Conservation (phyloP, 2,797 vertebrate species). For the Muscicapa comitata region DNA sequence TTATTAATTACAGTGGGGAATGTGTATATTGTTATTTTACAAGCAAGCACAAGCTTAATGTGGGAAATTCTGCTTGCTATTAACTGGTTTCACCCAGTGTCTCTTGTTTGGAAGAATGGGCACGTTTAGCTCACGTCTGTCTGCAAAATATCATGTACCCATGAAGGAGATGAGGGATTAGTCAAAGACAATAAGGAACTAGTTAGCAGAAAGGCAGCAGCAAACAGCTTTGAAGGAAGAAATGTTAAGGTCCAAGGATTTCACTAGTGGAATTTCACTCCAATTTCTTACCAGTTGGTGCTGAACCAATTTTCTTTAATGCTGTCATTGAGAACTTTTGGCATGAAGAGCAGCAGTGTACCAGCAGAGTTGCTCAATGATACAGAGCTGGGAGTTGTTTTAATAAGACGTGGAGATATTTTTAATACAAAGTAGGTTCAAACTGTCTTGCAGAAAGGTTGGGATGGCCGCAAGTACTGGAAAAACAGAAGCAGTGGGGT, state of each 20-base stretch:
- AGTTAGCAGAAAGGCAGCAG: slow-evolving; percentile 30
- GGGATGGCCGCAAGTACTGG: not conserved
- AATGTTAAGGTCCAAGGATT: slow-evolving; percentile 40
- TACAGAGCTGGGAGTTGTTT: not conserved
- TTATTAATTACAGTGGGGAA: slow-evolving; percentile 23
- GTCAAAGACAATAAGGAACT: slow-evolving; percentile 54
- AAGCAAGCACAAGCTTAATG: slow-evolving; percentile 22
- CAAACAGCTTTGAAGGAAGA: slow-evolving; percentile 41
- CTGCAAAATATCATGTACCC: slow-evolving; percentile 56
- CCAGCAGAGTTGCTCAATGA: not conserved
- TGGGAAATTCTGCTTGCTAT: not conserved
- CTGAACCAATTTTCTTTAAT: slow-evolving; percentile 23
- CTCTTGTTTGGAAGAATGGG: slow-evolving; percentile 20
- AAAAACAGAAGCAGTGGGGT: not conserved
- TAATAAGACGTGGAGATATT: not conserved
- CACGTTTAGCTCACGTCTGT: not conserved
- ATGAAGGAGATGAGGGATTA: slow-evolving; percentile 59
- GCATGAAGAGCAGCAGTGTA: not conserved
- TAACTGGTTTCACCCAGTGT: not conserved
- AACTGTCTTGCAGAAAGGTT: not conserved
- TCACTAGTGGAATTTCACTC: slow-evolving; percentile 23
- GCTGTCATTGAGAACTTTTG: not conserved
- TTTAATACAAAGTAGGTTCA: not conserved
- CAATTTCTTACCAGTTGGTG: not conserved
- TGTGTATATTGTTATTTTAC: slow-evolving; percentile 17